Conservation (phyloP, 2,797 vertebrate species). For the Danio choprae region DNA sequence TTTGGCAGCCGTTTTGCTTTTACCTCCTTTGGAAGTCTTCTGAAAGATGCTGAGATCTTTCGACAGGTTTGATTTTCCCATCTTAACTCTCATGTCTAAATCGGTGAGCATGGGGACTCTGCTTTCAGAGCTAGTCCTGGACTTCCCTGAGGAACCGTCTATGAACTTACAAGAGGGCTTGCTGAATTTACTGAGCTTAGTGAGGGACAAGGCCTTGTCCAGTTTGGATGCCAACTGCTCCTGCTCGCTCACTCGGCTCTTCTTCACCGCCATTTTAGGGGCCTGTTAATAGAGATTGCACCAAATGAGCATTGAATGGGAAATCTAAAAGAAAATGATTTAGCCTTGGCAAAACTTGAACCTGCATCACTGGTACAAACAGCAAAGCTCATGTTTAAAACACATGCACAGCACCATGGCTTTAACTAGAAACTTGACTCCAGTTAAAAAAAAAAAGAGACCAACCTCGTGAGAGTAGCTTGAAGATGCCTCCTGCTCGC, state of each 20-base stretch:
- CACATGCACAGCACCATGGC: not conserved
- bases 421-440: not conserved
- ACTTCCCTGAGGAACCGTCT: conserved; percentile 76
- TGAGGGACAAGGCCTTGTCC: conserved; percentile 91
- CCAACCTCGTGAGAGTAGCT: conserved; percentile 88
- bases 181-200: conserved; percentile 84
- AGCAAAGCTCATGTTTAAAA: not conserved
- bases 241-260: conserved; percentile 85
- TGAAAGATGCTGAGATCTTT: conserved; percentile 81
- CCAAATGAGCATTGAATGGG: not conserved
- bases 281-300: conserved; percentile 63
- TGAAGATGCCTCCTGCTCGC: conserved; percentile 81
- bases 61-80: conserved; percentile 76
- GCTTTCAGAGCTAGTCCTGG: conserved; percentile 66
- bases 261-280: conserved; percentile 85
- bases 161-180: conserved; percentile 83
- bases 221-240: conserved; percentile 95
- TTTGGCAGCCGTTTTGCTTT: conserved; percentile 86
- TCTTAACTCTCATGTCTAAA: conserved; percentile 78
- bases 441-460: conserved; percentile 34
- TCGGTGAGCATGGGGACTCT: conserved; percentile 73
- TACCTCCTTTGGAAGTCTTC: conserved; percentile 84
- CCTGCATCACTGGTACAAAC: too few species aligned
- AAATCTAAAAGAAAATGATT: not conserved
- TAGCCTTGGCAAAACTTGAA: not conserved